Percentiles rank a stretch among this genome's conserved stretches.
Conservation (phyloP, 1,140 invertebrate genomes). For the Scaptomyza montana region DNA sequence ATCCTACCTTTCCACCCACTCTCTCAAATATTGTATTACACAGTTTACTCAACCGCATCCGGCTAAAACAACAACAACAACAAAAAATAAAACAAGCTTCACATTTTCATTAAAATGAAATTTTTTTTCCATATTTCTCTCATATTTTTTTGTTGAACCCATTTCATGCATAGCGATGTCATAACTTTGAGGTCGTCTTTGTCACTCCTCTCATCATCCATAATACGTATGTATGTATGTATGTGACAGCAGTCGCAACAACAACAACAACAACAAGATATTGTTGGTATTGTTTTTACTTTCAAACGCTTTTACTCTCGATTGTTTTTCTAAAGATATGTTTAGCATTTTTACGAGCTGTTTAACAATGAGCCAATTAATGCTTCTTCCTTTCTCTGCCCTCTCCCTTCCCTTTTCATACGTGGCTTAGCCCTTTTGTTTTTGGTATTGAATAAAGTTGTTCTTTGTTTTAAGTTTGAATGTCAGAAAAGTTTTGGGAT, state of each 20-base stretch:
- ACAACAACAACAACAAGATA: conserved; percentile 4
- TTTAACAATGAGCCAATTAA: conserved; percentile 16
- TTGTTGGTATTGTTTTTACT: conserved; percentile 19
- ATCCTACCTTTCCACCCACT: neutral
- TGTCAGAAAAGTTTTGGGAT: conserved; percentile 13
- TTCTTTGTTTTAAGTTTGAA: neutral
- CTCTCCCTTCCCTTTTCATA: neutral
- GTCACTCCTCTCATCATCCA: conserved; percentile 27
- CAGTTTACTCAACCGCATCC: conserved; percentile 42
- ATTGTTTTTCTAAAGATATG: conserved; percentile 37
- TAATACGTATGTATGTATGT: conserved; percentile 2
- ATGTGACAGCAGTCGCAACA: conserved; percentile 20
- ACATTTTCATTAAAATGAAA: conserved; percentile 36
- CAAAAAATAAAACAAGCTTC: conserved; percentile 24
- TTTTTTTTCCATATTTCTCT: conserved; percentile 34
- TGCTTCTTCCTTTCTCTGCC: neutral
- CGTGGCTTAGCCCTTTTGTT: conserved; percentile 18
- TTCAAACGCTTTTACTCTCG: conserved; percentile 74
- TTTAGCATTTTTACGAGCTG: conserved; percentile 49
- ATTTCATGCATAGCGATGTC: conserved; percentile 31
- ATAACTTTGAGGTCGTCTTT: conserved; percentile 54
- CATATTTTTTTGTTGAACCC: neutral
- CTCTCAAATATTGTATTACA: conserved; percentile 28
- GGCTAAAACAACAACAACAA: neutral
- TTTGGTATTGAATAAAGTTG: conserved; percentile 19